Base-by-base conservation (phyloP, 2,888 invertebrate species). In the Pantelozetes paolii region DNA sequence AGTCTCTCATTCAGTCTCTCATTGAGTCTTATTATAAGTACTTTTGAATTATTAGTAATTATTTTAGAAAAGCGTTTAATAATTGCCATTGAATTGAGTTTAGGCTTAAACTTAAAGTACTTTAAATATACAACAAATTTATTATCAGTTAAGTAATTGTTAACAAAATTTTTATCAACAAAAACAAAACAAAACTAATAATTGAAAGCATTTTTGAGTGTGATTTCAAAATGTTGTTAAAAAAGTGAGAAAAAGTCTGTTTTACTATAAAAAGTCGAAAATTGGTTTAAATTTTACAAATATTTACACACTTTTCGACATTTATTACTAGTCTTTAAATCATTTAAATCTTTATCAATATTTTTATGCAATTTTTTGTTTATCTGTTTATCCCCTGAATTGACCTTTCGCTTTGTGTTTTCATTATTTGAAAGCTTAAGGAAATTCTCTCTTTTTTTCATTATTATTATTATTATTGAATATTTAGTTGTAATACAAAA, bases 321-420 rank as follows among this genome's bases (percentile, higher is more conserved):
- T 59, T 54, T 23, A 54, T 62, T 62, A 62, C n/a, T 62, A 62
- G 11, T 62, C 20, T 20, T 62, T 13, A 9, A 13, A 32, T 62
- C 23, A 57, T 62, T 36, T 28, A 26, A 59, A 59, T 67, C 67
- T 40, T 62, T 62, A 62, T 62, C 32, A 67, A 40, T 67, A 67
- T 67, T 67, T 67, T 67, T 67, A 67, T 67, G 67, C 67, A 67
- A 67, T 67, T 67, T 57, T 67, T 67, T 67, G 40, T 59, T 42
- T 42, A 11, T 42, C 26, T 57, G 23, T 40, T 67, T 67, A 40
- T 67, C 36, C 23, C 20, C 62, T 67, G n/a, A 23, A 40, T 18
- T 20, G 20, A 23, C 23, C 67, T 23, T 42, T 67, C 23, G 36
- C 40, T 42, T 13, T 11, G 18, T 18, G 28, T 67, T 67, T 42